These are phyloP conservation scores for Drosophila grimshawi DNA, from an alignment of 1,140 invertebrate genomes.

Conservation along the genomic window DNA sequence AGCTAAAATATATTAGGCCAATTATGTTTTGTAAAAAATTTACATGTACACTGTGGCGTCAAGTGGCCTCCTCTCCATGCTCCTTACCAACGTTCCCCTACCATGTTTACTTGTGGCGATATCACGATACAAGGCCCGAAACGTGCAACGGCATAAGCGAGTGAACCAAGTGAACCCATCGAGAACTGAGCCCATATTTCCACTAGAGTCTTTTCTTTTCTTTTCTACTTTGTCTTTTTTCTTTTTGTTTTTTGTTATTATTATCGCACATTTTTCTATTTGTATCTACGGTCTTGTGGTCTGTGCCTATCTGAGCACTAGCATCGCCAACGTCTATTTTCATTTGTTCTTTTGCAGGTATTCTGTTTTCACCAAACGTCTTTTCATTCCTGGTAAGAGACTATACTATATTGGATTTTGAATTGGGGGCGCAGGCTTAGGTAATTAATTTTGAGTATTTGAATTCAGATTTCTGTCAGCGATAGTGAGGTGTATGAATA, in stretches of 20 bases:
- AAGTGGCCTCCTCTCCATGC: conserved; percentile 44
- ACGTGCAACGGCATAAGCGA: conserved; percentile 72
- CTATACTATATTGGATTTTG: conserved; percentile 16
- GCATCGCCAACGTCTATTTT: conserved; percentile 49
- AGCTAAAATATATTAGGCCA: conserved; percentile 76
- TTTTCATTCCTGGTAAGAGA: conserved; percentile 1
- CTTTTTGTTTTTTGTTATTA: conserved; percentile 11
- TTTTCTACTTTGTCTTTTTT: not conserved
- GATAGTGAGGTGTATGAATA: conserved; percentile 46
- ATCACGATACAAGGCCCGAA: conserved; percentile 67
- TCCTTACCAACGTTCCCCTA: not conserved
- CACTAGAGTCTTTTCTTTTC: conserved; percentile 8
- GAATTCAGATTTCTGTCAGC: conserved; percentile 55
- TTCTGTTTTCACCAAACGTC: conserved; percentile 22
- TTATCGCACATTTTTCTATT: conserved; percentile 36
- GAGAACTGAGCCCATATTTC: conserved; percentile 22
- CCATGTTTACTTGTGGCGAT: conserved; percentile 12
- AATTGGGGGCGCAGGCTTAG: conserved; percentile 39
- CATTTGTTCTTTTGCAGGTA: conserved; percentile 30
- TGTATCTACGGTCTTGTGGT: conserved; percentile 31
- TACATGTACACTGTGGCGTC: conserved; percentile 57
- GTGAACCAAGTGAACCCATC: conserved; percentile 21
- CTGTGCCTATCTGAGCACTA: conserved; percentile 43
- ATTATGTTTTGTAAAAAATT: conserved; percentile 62
- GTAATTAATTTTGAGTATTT: conserved; percentile 77